Evolutionary conservation across 2,888 invertebrate genomes (phyloP).

Genomic region (Theristus sp.): DNA sequence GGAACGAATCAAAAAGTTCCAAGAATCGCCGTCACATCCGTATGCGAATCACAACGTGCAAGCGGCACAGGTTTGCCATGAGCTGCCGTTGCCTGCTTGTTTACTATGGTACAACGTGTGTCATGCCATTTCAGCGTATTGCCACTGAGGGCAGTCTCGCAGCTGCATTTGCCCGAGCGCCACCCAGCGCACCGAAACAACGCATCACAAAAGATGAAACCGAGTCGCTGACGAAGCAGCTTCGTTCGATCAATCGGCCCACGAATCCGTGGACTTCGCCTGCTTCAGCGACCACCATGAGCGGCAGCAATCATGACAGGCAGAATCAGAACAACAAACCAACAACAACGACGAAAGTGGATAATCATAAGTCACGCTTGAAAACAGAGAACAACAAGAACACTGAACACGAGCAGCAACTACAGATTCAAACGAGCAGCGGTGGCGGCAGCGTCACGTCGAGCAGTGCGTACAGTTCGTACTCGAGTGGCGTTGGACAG

Average conservation of each 20-base stretch:
- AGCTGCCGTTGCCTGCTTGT: neutral
- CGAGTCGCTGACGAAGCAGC: neutral
- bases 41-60: neutral
- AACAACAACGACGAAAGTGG: too few species aligned
- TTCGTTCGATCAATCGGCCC: neutral
- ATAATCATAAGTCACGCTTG: too few species aligned
- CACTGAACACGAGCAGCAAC: too few species aligned
- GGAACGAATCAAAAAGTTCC: neutral
- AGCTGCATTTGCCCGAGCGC: neutral
- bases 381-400: too few species aligned
- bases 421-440: too few species aligned
- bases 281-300: too few species aligned
- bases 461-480: neutral
- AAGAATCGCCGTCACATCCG: neutral
- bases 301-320: too few species aligned
- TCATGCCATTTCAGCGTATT: neutral
- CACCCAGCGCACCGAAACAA: neutral
- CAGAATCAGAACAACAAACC: too few species aligned
- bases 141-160: neutral
- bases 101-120: too few species aligned
- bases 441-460: too few species aligned
- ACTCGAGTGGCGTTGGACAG: neutral
- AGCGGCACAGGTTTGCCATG: neutral
- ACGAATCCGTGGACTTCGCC: neutral
- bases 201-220: neutral